Evolutionary conservation across 2,113 vertebrate species (phyloP).

Genomic region (Callipepla squamata): DNA sequence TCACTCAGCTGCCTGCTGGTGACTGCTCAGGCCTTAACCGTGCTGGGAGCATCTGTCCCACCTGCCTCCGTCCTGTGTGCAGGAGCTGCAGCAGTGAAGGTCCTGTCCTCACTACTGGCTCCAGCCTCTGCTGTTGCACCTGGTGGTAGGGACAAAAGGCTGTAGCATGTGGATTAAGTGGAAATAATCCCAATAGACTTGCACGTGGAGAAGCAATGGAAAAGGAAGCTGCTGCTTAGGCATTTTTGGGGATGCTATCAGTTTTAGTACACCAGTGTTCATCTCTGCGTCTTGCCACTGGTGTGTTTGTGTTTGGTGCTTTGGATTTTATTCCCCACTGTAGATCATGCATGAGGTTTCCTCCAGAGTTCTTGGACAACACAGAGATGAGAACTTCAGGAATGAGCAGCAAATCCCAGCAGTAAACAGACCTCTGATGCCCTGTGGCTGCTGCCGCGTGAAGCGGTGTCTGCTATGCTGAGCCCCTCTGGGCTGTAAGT

Average conservation of each 20-base stretch:
- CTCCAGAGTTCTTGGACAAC: not conserved
- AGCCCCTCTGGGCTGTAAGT: not conserved
- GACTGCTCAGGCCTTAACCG: too few relatives aligned
- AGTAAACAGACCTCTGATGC: not conserved
- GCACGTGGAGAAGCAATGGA: not conserved
- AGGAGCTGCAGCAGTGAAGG: not conserved
- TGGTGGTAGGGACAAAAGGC: constrained; percentile 4
- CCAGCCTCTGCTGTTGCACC: not conserved
- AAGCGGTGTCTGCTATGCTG: not conserved
- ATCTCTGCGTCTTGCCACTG: not conserved
- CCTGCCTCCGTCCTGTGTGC: too few relatives aligned
- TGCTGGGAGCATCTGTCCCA: too few relatives aligned
- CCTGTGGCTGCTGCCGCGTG: not conserved
- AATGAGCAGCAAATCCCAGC: not conserved
- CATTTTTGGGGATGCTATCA: not conserved
- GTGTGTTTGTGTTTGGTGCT: not conserved
- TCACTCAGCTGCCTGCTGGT: not conserved
- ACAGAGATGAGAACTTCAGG: not conserved
- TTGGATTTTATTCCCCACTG: not conserved
- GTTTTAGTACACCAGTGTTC: not conserved
- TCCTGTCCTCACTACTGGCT: not conserved
- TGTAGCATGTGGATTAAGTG: not conserved
- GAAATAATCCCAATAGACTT: not conserved
- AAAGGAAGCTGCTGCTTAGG: constrained; percentile 1
- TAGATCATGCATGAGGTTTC: rapidly evolving